These are phyloP conservation scores for Hedya salicella DNA, from an alignment of 2,888 invertebrate genomes.

Conservation along the genomic window DNA sequence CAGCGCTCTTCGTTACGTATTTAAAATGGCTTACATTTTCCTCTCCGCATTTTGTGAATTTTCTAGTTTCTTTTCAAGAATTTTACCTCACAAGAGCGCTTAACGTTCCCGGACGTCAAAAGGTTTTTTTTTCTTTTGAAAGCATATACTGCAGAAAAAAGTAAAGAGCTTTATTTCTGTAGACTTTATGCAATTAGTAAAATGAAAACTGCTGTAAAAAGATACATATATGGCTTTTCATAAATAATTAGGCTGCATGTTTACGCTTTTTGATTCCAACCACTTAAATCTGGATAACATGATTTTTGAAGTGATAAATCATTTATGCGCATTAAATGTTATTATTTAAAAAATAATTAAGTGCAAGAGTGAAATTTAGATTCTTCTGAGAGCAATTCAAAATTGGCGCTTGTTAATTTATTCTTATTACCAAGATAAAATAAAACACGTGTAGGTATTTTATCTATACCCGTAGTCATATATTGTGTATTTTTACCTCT, in stretches of 20 bases:
- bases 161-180: background rate
- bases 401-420: too few species aligned
- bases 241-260: slow-evolving; percentile 1
- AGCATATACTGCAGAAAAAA: background rate
- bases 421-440: too few species aligned
- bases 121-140: slow-evolving; percentile 5
- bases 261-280: slow-evolving; percentile 9
- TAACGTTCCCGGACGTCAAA: slow-evolving; percentile 3
- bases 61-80: slow-evolving; percentile 31
- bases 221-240: background rate
- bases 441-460: too few species aligned
- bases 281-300: too few species aligned
- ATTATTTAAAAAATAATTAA: too few species aligned
- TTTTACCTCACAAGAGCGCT: slow-evolving; percentile 23
- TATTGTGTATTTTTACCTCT: too few species aligned
- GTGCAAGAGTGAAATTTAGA: too few species aligned
- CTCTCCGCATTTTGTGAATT: slow-evolving; percentile 20
- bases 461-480: too few species aligned
- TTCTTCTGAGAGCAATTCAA: too few species aligned
- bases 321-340: too few species aligned
- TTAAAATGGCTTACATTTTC: slow-evolving; percentile 36
- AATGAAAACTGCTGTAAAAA: background rate
- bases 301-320: too few species aligned
- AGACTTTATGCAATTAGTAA: background rate
- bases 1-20: slow-evolving; percentile 16